Base-by-base conservation (phyloP, 1,140 invertebrate genomes). In the Ruditapes philippinarum region DNA sequence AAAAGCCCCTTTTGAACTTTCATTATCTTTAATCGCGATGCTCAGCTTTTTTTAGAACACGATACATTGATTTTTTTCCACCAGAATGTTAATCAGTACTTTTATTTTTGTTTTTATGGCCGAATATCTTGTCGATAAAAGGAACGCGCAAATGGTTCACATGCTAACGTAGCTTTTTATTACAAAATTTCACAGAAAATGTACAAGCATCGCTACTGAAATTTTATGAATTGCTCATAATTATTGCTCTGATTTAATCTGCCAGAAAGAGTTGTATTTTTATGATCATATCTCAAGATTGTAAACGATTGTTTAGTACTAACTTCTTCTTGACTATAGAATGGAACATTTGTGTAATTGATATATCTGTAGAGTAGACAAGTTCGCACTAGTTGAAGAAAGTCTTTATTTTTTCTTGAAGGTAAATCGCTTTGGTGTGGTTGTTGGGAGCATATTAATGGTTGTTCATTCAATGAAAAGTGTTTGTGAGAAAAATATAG, bases 161-260 rank as follows among this genome's bases (percentile, higher is more conserved):
- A 70, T 70, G 65, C 57, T 51, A 51, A 38, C 28, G 5, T 54
- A 31, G 25, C 12, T 19, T 78, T 78, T 78, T 78, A 78, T 78
- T 36, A 38, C 74, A 78, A 78, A 76, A 51, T 78, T 78, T 78
- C 74, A 49, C 74, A 33, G 74, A 36, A 78, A 78, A 31, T 51
- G 42, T 49, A 51, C 19, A 31, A 78, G 45, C 74, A 49, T 54
- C 74, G 25, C 74, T 49, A 12, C 49, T 19, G 74, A 78, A 78
- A 78, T 38, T 54, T 49, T 36, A 78, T 78, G 74, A 78, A 78
- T 78, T 78, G 74, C 74, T 78, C 45, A 36, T 51, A 78, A 54
- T 78, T 78, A 78, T 78, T 78, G 28, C 45, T 3, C 28, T 38
- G 74, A 54, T 78, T 54, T 54, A 57, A 78, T 78, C 74, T 22